Evolutionary conservation across 1,140 invertebrate species (phyloP).

Genomic region (Aphis gossypii): DNA sequence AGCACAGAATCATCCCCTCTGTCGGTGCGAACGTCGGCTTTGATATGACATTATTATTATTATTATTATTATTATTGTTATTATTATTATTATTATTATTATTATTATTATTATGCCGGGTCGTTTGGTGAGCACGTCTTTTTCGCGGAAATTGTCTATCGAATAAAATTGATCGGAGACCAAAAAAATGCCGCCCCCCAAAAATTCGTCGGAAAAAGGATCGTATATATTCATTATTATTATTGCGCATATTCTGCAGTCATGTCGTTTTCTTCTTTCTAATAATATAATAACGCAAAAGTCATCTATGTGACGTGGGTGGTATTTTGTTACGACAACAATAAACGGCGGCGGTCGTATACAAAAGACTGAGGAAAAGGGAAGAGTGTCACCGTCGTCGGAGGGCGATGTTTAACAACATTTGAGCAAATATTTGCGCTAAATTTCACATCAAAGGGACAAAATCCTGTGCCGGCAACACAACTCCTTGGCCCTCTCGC

Average conservation of each 20-base stretch:
- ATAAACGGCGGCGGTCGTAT: background rate
- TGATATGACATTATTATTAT: constrained; percentile 32
- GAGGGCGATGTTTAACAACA: constrained; percentile 33
- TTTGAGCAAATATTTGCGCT: constrained; percentile 53
- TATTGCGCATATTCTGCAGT: background rate
- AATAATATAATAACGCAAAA: constrained; percentile 28
- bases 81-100: background rate
- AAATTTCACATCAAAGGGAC: constrained; percentile 53
- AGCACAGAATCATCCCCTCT: background rate
- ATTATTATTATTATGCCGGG: background rate
- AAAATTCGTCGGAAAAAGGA: background rate
- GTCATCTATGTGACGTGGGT: constrained; percentile 14
- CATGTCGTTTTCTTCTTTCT: background rate
- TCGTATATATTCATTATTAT: background rate
- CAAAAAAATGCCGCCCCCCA: background rate
- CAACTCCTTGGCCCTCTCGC: background rate
- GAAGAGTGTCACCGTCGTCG: background rate
- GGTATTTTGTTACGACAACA: constrained; percentile 4
- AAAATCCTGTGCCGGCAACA: background rate
- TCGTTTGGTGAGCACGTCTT: background rate
- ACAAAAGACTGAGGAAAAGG: background rate
- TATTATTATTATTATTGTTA: constrained; percentile 12
- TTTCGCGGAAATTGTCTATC: background rate
- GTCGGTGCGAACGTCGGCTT: background rate
- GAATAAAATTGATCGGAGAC: background rate